A percentile compares a stretch with the other conserved stretches of the same genome.
Conservation (phyloP, 2,888 invertebrate genomes). For the Brachypalpus laphriformis region DNA sequence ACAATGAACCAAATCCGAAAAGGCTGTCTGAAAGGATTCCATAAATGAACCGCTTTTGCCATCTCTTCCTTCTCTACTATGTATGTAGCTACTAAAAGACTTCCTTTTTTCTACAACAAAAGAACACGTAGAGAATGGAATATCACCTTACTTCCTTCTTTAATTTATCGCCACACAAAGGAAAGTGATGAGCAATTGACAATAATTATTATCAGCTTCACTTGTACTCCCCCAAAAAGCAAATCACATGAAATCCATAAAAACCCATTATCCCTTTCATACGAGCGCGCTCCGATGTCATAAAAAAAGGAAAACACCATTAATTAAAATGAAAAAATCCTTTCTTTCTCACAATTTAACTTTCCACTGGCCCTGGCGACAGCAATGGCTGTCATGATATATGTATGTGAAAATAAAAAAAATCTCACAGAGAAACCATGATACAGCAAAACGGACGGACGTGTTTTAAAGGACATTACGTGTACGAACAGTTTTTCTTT, state of each 20-base stretch:
- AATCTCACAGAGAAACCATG: constrained; percentile 40
- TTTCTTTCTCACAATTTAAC: constrained; percentile 48
- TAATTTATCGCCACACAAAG: constrained; percentile 59
- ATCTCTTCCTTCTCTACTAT: neutral
- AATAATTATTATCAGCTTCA: constrained; percentile 69
- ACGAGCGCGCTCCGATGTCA: constrained; percentile 52
- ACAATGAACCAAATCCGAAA: neutral
- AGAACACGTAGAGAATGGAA: neutral
- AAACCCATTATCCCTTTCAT: constrained; percentile 67
- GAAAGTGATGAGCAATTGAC: constrained; percentile 71
- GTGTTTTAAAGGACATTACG: constrained; percentile 67
- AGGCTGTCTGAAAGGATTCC: neutral
- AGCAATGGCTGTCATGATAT: constrained; percentile 1
- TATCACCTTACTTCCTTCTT: constrained; percentile 47
- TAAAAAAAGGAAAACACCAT: constrained; percentile 62
- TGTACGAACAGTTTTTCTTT: constrained; percentile 22
- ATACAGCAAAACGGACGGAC: constrained; percentile 60
- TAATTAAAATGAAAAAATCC: constrained; percentile 72
- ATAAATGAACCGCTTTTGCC: neutral
- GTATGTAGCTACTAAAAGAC: neutral
- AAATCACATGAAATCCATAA: constrained; percentile 68
- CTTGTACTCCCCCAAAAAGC: constrained; percentile 10
- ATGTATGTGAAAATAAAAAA: constrained; percentile 42
- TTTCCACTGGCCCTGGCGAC: constrained; percentile 24
- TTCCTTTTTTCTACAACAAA: neutral